Percentiles rank a stretch among this genome's conserved stretches.
phyloP scores from a whole-genome alignment of 2,113 vertebrate species.

The Galbula dea region DNA sequence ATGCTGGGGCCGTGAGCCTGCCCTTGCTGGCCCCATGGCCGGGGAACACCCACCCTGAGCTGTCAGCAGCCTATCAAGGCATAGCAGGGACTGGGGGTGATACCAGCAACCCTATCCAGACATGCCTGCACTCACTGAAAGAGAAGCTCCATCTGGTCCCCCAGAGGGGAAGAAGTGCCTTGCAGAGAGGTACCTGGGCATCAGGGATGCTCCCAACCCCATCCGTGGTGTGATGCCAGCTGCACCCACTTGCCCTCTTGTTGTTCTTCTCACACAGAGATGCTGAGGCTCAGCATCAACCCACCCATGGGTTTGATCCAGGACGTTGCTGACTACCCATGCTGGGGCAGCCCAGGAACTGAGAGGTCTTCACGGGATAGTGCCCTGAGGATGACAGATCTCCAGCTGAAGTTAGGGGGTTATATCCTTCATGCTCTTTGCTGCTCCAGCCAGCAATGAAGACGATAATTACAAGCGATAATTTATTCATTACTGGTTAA shows the following conservation, averaged over 20 bases:
- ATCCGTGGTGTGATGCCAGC: fast-evolving
- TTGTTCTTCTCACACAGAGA: neutral
- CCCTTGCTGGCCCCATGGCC: fast-evolving
- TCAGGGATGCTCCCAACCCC: neutral
- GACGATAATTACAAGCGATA: neutral
- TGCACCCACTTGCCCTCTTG: fast-evolving
- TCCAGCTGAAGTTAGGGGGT: neutral
- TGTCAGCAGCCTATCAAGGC: neutral
- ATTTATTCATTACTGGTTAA: neutral
- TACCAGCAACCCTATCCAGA: fast-evolving
- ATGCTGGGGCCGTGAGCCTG: neutral
- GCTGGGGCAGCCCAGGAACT: neutral
- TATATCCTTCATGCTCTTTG: neutral
- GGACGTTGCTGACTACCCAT: neutral
- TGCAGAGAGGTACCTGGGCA: neutral
- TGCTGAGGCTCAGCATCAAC: neutral
- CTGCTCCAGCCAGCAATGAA: neutral
- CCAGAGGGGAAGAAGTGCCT: neutral
- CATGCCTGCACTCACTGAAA: fast-evolving
- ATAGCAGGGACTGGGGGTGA: neutral
- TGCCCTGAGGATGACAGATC: neutral
- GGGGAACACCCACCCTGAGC: fast-evolving
- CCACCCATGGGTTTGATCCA: fast-evolving
- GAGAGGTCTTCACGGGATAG: neutral
- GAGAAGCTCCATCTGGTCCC: neutral